A percentile compares a stretch with the other conserved stretches of the same genome.
Evolutionary conservation across 2,797 vertebrate species (phyloP).

Genomic region (Amblyopsis hoosieri): DNA sequence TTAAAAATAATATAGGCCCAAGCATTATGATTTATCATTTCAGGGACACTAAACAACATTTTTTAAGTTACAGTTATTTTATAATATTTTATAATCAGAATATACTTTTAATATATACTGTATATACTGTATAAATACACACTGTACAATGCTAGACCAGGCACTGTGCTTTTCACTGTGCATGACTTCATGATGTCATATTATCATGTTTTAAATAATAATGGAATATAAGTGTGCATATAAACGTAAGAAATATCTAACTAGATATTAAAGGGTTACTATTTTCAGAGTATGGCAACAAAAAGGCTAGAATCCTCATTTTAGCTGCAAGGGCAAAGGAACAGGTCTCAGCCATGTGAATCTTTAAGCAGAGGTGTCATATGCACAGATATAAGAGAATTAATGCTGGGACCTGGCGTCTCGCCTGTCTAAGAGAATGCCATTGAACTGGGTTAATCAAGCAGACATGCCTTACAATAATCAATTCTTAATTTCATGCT

Average conservation of each 20-base stretch:
- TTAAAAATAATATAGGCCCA: no score
- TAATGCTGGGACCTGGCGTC: slow-evolving; percentile 62
- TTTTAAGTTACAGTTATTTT: no score
- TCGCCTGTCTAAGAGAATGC: slow-evolving; percentile 47
- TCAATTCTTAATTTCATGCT: slow-evolving; percentile 86
- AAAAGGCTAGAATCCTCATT: slow-evolving; percentile 37
- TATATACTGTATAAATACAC: no score
- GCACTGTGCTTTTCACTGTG: no score
- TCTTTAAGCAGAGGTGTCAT: slow-evolving; percentile 77
- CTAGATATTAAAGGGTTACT: slow-evolving; percentile 8
- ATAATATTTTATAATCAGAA: no score
- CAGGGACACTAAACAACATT: no score
- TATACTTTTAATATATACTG: no score
- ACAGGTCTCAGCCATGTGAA: slow-evolving; percentile 65
- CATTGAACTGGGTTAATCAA: slow-evolving; percentile 76
- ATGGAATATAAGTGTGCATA: neutral
- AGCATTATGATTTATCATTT: no score
- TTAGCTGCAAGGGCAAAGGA: slow-evolving; percentile 56
- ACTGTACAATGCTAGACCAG: no score
- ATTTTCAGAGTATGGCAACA: slow-evolving; percentile 44
- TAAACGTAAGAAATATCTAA: slow-evolving; percentile 8
- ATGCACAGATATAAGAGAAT: slow-evolving; percentile 67
- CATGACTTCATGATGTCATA: no score
- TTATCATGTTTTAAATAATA: neutral
- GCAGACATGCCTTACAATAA: slow-evolving; percentile 76